Evolutionary conservation across 2,113 vertebrate genomes (phyloP), one percentile per base, ranked within the genome.

Genomic region (Cryptomyrus ogoouensis): DNA sequence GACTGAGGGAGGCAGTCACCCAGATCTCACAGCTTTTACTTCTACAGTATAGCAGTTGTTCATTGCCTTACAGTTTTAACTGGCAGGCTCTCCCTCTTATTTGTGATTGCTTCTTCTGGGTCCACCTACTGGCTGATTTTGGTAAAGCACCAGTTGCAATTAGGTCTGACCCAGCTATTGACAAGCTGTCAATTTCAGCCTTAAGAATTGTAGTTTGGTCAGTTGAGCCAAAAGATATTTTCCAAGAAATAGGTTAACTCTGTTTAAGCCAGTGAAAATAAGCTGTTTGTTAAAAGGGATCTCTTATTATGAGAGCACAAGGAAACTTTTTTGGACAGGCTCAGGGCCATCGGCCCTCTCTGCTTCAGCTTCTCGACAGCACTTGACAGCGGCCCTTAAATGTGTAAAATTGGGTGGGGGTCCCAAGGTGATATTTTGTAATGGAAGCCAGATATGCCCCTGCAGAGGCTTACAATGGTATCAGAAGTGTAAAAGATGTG

Each of bases 1-100:
- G 90, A 93, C 93, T 94, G 93, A 89, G 89, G 91, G 88, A 84
- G 88, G 91, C 90, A 87, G 74, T 89, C 93, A 91, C 92, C 93
- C 95, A 94, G 93, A 93, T 94, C 92, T 90, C 94, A 92, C 53
- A 87, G 91, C 90, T 92, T 50, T 91, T 42, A 53, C 62, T 91
- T 31, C 35, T 89, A 9, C 46, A 47, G 8, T 47, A 88, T 70
- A 89, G 90, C 90, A 47, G 90, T 89, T 91, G 77, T 92, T 91
- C 92, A 90, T 92, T 93, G 84, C 91, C 91, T 52, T 88, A 90
- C 88, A 52, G 90, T 91, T 93, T 91, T 91, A 90, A 92, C 93
- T 91, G 87, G 92, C 89, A 89, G 58, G 77, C 88, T 92, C 92
- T 93, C 91, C 88, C 90, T 85, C 47, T 15, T 83, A 87, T 87